Evolutionary conservation across 2,888 invertebrate species (phyloP).

Genomic region (Trilocha varians): DNA sequence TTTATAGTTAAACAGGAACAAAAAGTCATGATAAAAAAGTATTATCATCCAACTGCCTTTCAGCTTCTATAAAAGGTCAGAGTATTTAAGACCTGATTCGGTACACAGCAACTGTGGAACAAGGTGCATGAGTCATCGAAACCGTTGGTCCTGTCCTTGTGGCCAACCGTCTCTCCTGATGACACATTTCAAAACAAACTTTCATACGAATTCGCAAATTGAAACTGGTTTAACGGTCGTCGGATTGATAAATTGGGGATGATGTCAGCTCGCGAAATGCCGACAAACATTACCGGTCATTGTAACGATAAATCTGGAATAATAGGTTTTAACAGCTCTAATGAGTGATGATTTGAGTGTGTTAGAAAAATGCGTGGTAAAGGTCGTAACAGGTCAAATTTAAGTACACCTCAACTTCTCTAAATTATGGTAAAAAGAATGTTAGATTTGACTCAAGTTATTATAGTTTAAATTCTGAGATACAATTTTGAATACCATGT

Average conservation of each 20-base stretch:
- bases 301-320: not conserved
- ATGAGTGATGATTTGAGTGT: not conserved
- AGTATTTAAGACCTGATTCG: conserved; percentile 24
- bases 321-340: not conserved
- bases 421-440: no score
- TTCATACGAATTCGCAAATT: conserved; percentile 28
- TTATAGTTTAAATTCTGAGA: no score
- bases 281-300: not conserved
- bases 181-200: conserved; percentile 37
- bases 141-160: conserved; percentile 39
- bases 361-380: no score
- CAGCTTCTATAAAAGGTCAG: conserved; percentile 19
- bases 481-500: no score
- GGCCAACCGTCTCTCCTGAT: conserved; percentile 24
- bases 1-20: conserved; percentile 2
- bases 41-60: conserved; percentile 4
- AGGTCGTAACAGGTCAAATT: no score
- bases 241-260: conserved; percentile 26
- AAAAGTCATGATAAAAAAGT: not conserved
- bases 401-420: no score
- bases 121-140: conserved; percentile 30
- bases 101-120: conserved; percentile 17
- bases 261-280: not conserved
- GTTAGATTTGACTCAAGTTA: no score
- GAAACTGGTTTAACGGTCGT: conserved; percentile 39